These are phyloP conservation scores for Perizoma affinitatum DNA, from an alignment of 2,888 invertebrate species.

Conservation along the genomic window DNA sequence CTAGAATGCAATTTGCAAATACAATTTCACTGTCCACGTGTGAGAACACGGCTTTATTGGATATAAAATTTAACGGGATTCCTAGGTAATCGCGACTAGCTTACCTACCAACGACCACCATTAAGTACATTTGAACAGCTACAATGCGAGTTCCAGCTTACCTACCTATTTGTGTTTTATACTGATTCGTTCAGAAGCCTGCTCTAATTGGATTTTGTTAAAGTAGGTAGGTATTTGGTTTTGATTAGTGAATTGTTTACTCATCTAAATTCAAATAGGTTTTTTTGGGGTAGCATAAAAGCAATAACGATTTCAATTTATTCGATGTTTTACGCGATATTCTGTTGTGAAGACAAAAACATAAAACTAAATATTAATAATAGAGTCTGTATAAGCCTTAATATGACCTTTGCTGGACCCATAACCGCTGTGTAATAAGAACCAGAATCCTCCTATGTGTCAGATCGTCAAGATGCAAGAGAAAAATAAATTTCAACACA, in stretches of 20 bases:
- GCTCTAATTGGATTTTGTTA: constrained; percentile 13
- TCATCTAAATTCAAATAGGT: constrained; percentile 4
- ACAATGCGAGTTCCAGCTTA: no score
- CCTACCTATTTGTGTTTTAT: constrained; percentile 3
- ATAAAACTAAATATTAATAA: no score
- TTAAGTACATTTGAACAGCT: no score
- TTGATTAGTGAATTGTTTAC: constrained; percentile 14
- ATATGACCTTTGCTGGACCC: no score
- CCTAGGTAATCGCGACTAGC: constrained; percentile 7
- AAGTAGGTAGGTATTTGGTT: constrained; percentile 4
- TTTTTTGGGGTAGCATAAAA: constrained; percentile 1
- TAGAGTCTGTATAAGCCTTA: no score
- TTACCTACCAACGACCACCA: background rate
- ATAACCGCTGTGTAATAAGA: no score
- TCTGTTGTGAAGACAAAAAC: no score
- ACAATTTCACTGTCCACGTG: background rate
- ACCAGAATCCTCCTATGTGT: no score
- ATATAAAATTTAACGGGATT: constrained; percentile 14
- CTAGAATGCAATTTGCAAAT: no score
- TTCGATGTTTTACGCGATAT: background rate
- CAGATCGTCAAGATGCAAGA: no score
- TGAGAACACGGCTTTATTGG: background rate
- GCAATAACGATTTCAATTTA: background rate
- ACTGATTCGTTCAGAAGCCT: constrained; percentile 12
- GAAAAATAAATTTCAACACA: no score